Evolutionary conservation across 2,113 vertebrate species (phyloP).

Genomic region (Chlamydotis undulata): DNA sequence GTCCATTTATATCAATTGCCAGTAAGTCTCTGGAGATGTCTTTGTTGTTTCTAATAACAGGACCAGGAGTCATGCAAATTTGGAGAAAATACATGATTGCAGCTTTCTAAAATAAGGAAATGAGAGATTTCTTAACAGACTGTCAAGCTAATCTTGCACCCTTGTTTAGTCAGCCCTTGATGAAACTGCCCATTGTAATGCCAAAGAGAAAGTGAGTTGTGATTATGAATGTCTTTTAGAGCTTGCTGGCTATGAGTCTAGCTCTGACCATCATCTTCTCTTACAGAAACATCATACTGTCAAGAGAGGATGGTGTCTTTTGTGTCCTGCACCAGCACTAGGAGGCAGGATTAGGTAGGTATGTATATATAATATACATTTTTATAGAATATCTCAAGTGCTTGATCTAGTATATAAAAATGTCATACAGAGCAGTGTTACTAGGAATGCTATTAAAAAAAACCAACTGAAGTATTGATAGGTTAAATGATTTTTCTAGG

Average conservation of each 20-base stretch:
- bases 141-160: neutral
- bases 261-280: neutral
- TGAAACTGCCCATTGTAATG: neutral
- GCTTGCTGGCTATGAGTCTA: neutral
- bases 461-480: neutral
- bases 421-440: neutral
- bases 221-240: neutral
- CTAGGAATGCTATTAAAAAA: neutral
- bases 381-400: neutral
- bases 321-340: neutral
- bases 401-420: neutral
- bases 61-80: conserved; percentile 47
- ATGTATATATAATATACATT: neutral
- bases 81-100: neutral
- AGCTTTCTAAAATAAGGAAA: conserved; percentile 33
- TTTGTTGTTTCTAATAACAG: conserved; percentile 62
- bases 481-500: neutral
- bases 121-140: conserved; percentile 6
- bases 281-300: neutral
- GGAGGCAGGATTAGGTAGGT: neutral
- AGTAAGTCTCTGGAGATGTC: conserved; percentile 41
- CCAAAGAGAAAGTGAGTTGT: conserved; percentile 11
- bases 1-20: conserved; percentile 36
- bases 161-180: conserved; percentile 20
- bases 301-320: neutral